Evolutionary conservation across 2,113 vertebrate genomes (phyloP).

Genomic region (Pangasianodon gigas): DNA sequence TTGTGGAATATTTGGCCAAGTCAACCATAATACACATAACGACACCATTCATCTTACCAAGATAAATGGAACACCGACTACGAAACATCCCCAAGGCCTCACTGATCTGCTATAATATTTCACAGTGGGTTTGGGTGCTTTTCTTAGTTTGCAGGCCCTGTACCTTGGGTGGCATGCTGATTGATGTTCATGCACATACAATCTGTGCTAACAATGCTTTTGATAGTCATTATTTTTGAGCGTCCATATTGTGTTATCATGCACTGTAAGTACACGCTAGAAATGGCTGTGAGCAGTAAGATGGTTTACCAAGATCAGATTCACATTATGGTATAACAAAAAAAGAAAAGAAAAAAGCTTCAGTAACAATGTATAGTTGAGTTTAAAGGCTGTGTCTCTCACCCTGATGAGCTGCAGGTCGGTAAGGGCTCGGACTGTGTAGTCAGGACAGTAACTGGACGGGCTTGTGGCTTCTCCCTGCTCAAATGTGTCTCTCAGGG

Average conservation of each 20-base stretch:
- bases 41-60: neutral
- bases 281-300: neutral
- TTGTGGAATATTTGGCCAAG: neutral
- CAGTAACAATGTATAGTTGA: neutral
- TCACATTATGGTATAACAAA: neutral
- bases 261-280: neutral
- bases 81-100: neutral
- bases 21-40: neutral
- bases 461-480: slow-evolving; percentile 72
- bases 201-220: neutral
- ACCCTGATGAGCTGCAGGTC: slow-evolving; percentile 90
- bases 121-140: neutral
- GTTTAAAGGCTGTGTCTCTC: slow-evolving; percentile 2
- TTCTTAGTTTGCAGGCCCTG: neutral
- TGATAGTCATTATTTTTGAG: neutral
- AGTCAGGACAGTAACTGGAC: slow-evolving; percentile 86
- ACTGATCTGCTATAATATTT: neutral
- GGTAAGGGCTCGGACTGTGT: slow-evolving; percentile 87
- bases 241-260: neutral
- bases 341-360: neutral
- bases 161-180: no score
- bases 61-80: neutral
- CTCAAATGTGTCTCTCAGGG: slow-evolving; percentile 75
- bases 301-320: neutral
- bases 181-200: neutral